Evolutionary conservation across 2,888 invertebrate genomes (phyloP).

Genomic region (Chalcis sispes): DNA sequence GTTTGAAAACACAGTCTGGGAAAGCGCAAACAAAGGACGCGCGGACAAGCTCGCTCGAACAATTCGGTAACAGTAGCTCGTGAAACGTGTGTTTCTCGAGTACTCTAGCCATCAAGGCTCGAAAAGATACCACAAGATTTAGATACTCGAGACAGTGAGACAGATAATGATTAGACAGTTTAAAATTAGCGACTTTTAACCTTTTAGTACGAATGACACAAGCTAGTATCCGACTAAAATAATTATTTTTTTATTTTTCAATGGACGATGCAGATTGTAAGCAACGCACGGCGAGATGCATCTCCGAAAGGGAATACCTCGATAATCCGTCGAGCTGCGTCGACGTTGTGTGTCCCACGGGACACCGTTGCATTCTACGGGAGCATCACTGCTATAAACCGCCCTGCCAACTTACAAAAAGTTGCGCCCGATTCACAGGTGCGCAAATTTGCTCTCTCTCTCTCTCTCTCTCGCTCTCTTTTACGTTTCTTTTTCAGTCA

Average conservation of each 20-base stretch:
- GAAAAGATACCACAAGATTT: no score
- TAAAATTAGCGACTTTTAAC: neutral
- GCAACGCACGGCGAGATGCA: constrained; percentile 66
- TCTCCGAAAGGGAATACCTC: constrained; percentile 64
- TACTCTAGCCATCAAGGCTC: no score
- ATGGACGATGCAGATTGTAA: constrained; percentile 66
- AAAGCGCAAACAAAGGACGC: no score
- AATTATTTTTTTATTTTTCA: no score
- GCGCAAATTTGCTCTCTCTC: no score
- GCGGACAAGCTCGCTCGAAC: no score
- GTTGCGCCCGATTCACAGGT: constrained; percentile 65
- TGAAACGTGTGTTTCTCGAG: no score
- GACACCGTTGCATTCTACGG: constrained; percentile 66
- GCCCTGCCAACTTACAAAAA: constrained; percentile 69
- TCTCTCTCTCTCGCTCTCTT: neutral
- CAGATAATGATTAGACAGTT: neutral
- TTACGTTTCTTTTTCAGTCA: neutral
- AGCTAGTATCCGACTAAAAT: no score
- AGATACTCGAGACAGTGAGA: neutral
- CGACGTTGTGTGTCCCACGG: constrained; percentile 65
- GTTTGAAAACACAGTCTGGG: no score
- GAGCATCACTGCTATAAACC: constrained; percentile 65
- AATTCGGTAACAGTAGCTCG: no score
- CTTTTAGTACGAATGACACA: constrained; percentile 7
- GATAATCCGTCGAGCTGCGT: constrained; percentile 66